phyloP scores from a whole-genome alignment of 92 coral and sea anemone genomes.

The Nematostella vectensis region DNA sequence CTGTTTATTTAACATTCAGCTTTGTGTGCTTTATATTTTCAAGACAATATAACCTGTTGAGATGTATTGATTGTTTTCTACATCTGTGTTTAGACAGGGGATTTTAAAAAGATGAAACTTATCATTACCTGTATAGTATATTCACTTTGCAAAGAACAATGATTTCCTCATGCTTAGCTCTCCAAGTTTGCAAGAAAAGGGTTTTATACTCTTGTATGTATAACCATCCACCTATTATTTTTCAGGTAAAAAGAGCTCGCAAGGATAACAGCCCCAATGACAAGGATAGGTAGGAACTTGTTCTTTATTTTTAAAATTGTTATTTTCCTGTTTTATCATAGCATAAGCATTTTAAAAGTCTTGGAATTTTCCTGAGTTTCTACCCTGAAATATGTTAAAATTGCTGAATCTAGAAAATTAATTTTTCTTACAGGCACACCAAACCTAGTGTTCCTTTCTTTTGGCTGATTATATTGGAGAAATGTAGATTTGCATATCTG shows the following conservation, averaged over 20 bases:
- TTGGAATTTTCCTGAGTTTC: too few species aligned
- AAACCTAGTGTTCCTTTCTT: too few species aligned
- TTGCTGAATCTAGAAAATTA: too few species aligned
- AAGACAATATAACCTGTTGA: conserved; percentile 12
- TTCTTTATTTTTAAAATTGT: background rate
- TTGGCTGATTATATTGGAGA: too few species aligned
- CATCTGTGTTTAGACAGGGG: conserved; percentile 35
- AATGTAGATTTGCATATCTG: too few species aligned
- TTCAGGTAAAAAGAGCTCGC: conserved; percentile 79
- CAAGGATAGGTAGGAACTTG: conserved; percentile 54
- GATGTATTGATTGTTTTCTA: conserved; percentile 9
- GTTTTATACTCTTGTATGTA: conserved; percentile 3
- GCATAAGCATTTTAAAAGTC: too few species aligned
- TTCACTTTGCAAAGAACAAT: too few species aligned
- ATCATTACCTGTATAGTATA: too few species aligned
- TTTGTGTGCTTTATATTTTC: conserved; percentile 8
- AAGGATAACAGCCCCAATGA: conserved; percentile 68
- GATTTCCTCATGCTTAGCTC: background rate
- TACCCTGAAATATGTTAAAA: too few species aligned
- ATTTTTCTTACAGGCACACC: too few species aligned
- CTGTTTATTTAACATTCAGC: background rate
- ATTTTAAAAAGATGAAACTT: background rate
- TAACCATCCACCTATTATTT: conserved; percentile 12
- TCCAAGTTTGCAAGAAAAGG: background rate
- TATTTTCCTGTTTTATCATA: too few species aligned